Base-by-base conservation (phyloP, 1,140 invertebrate genomes). In the Holcopasites calliopsidis region DNA sequence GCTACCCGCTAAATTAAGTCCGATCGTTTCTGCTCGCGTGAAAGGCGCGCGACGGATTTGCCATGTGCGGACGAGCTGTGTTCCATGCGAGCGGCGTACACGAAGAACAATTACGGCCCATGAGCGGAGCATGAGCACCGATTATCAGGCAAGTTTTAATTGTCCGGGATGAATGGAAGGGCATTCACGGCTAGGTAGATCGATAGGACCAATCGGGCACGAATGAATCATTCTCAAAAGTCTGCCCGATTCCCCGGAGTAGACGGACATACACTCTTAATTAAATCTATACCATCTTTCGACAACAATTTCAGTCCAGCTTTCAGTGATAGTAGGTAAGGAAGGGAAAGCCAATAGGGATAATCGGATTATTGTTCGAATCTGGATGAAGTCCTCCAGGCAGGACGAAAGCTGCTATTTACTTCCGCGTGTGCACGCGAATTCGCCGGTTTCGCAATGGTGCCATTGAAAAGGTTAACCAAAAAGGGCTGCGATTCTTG, bases 131-230 rank as follows among this genome's bases (percentile, higher is more conserved):
- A 75, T 49, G 73, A 75, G 69, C 73, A 44, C 54, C 65, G 42
- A 49, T 60, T 60, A 40, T 69, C 65, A 50, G 73, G 65, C 69
- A 33, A n/a, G 73, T 69, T 40, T 28, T 44, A 65, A 55, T 73
- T 44, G 44, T 23, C 7, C 7, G 1, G 3, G 16, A n/a, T 3
- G 13, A 55, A 44, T 11, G 13, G 10, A 18, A 13, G 4, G 1
- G 6, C 28, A 21, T 44, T 44, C 5, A 11, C 13, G 7, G 21
- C 44, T 44, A 5, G 18, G 40, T 44, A 5, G 28, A 33, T 50
- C 44, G 52, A 44, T 26, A 71, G 7, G 4, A 16, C 13, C 10
- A 5, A n/a, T 23, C 28, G 11, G 31, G 18, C 10, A 10, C 33
- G 38, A 23, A 23, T 47, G 7, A 13, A 35, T 49, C 42, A 21